Base-by-base conservation (phyloP, 2,797 vertebrate genomes). In the Benthosema pterotum region DNA sequence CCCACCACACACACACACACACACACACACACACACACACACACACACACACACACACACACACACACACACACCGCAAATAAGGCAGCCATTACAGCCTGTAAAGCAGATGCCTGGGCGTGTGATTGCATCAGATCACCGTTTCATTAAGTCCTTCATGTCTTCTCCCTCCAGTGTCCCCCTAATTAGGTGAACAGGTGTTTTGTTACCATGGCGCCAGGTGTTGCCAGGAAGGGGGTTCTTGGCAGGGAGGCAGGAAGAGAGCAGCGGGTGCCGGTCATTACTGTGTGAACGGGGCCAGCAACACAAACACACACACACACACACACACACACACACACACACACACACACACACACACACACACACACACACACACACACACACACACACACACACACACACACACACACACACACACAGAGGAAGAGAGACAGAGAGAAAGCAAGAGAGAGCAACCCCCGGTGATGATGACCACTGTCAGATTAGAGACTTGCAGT, bases 131-230 rank as follows among this genome's bases (percentile, higher is more conserved):
- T 74, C 77, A 83, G 73, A 83, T 84, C 79, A 83, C 69, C 71
- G 59, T 83, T 81, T 85, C 74, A 79, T 83, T 77, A 75, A 77
- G 64, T 73, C 74, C 75, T 69, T 83, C 74, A 74, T 83, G 77
- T 81, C 62, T 54, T 69, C 74, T 81, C 72, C 65, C 83, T 79
- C 65, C 72, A 71, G 73, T 63, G 71, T 80, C 64, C 78, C 60
- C 64, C 78, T 88, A 81, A 89, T 89, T 76, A 86, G 62, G 64
- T 50, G 69, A 77, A 82, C 88, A 87, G 87, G 84, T 89, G 87
- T 82, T 38, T 81, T 75, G 80, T 77, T 76, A 58, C 78, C 66
- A 63, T 83, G 71, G 73, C 12, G 77, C 83, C 85, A 88, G 87
- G 83, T 86, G 85, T 87, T 84, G 74, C 72, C 0, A 51, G 57